These are phyloP conservation scores for Venustaconcha ellipsiformis DNA, from an alignment of 1,140 invertebrate species.

Conservation along the genomic window DNA sequence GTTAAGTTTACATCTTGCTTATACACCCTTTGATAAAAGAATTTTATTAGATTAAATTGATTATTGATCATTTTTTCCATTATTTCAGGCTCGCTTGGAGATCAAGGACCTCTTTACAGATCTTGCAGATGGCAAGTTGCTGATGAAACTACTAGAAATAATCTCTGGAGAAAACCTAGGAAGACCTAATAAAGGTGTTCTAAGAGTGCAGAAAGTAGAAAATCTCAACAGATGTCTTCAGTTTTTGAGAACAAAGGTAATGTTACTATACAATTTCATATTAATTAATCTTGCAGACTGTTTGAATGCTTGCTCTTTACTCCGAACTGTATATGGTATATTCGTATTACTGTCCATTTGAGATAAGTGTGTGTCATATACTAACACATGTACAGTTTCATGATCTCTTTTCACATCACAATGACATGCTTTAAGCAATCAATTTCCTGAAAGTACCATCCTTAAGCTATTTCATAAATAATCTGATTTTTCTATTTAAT, in stretches of 20 bases:
- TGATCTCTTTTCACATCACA: too few relatives aligned
- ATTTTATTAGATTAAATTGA: too few relatives aligned
- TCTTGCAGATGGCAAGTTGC: conserved; percentile 93
- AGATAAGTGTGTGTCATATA: too few relatives aligned
- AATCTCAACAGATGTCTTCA: conserved; percentile 99
- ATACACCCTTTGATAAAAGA: not conserved
- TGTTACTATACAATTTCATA: not conserved
- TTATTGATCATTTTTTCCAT: conserved; percentile 6
- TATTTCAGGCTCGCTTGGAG: conserved; percentile 63
- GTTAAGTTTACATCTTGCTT: not conserved
- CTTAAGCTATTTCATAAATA: too few relatives aligned
- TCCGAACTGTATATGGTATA: too few relatives aligned
- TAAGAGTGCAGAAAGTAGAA: conserved; percentile 99
- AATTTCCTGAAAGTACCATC: too few relatives aligned
- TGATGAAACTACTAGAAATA: conserved; percentile 98
- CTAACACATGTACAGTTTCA: too few relatives aligned
- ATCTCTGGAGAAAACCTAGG: conserved; percentile 98
- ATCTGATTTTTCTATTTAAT: too few relatives aligned
- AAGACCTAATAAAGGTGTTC: conserved; percentile 95
- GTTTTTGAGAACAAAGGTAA: conserved; percentile 96
- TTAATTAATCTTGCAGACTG: too few relatives aligned
- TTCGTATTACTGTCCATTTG: too few relatives aligned
- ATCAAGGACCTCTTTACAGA: conserved; percentile 98
- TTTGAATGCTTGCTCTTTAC: too few relatives aligned
- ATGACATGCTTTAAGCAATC: too few relatives aligned